Evolutionary conservation across 2,113 vertebrate species (phyloP).

Genomic region (Rissa tridactyla): DNA sequence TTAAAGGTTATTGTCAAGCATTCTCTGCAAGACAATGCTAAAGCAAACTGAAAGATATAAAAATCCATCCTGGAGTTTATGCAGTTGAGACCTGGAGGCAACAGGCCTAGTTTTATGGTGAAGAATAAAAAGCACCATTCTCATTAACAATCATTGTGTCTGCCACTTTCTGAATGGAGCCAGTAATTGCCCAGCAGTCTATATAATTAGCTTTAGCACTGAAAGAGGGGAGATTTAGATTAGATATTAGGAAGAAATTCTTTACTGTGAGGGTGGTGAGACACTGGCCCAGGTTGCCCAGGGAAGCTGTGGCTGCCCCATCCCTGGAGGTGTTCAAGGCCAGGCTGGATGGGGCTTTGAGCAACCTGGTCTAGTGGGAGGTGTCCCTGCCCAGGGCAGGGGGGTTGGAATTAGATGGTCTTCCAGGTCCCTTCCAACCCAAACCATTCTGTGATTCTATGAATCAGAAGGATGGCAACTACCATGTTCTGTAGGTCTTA

Average conservation of each 20-base stretch:
- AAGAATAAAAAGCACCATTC: not conserved
- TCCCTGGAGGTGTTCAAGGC: not conserved
- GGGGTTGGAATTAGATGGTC: no score
- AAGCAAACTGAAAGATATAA: not conserved
- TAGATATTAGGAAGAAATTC: not conserved
- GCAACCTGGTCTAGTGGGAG: not conserved
- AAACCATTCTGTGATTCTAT: not conserved
- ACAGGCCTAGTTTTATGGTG: not conserved
- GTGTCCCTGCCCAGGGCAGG: not conserved
- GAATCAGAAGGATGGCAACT: not conserved
- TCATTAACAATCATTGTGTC: not conserved
- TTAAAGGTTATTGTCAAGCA: constrained; percentile 31
- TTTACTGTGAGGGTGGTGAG: not conserved
- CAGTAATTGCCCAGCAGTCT: not conserved
- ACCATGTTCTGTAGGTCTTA: not conserved
- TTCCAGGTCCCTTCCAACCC: not conserved
- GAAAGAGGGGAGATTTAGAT: not conserved
- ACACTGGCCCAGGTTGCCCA: not conserved
- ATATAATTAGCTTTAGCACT: not conserved
- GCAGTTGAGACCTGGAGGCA: not conserved
- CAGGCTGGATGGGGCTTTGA: not conserved
- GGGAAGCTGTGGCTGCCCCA: not conserved
- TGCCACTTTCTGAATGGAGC: not conserved
- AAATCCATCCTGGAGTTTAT: not conserved
- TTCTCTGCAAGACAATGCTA: not conserved